phyloP scores from a whole-genome alignment of 2,888 invertebrate species.

The Crossocerus cetratus region DNA sequence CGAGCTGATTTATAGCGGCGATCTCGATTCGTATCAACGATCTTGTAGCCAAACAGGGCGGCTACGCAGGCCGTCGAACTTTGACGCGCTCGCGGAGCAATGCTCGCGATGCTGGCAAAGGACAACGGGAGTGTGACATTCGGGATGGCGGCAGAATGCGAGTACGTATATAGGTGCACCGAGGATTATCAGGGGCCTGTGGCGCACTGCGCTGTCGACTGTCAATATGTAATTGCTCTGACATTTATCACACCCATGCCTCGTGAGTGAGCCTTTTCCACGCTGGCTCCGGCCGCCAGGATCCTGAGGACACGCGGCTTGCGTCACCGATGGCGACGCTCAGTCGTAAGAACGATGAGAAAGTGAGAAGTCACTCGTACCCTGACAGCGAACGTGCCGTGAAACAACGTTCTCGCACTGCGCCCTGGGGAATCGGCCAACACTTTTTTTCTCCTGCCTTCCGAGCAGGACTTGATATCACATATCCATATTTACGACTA shows the following conservation, averaged over 20 bases:
- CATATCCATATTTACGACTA: no score
- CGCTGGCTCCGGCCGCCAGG: conserved; percentile 11
- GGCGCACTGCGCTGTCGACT: conserved; percentile 39
- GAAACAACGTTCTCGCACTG: background rate
- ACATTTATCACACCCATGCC: conserved; percentile 58
- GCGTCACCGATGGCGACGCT: conserved; percentile 16
- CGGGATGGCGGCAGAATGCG: background rate
- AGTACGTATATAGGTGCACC: conserved; percentile 19
- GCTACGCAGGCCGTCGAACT: conserved; percentile 19
- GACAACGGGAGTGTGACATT: conserved; percentile 14
- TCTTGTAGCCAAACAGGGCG: conserved; percentile 22
- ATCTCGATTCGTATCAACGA: conserved; percentile 16
- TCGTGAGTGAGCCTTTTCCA: conserved; percentile 16
- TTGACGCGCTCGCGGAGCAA: conserved; percentile 7
- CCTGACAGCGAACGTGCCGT: conserved; percentile 3
- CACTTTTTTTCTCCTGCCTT: background rate
- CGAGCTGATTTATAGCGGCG: conserved; percentile 7
- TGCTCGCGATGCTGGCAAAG: conserved; percentile 21
- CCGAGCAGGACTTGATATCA: background rate
- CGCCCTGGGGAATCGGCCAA: conserved; percentile 14
- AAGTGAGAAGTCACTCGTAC: conserved; percentile 14
- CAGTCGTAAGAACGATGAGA: conserved; percentile 4
- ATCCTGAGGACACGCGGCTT: conserved; percentile 8
- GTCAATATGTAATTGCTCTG: conserved; percentile 67
- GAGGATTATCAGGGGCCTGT: conserved; percentile 1